Conservation (phyloP, 2,888 invertebrate genomes). For the Ennomos fuscantarius region DNA sequence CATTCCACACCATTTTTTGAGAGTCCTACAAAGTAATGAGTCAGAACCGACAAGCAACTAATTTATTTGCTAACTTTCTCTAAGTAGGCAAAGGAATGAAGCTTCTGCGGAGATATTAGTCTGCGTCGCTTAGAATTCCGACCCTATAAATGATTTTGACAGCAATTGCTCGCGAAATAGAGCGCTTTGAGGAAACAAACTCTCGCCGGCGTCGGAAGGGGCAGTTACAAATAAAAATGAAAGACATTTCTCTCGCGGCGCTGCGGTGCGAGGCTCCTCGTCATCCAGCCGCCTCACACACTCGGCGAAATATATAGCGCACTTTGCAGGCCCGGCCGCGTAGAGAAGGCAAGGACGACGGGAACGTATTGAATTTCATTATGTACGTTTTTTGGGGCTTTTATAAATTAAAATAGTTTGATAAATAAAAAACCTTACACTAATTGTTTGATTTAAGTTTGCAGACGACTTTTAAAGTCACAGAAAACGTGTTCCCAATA, state of each 20-base stretch:
- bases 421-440: no score
- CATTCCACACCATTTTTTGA: background rate
- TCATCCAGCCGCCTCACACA: background rate
- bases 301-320: conserved; percentile 14
- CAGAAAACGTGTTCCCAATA: no score
- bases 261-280: background rate
- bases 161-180: conserved; percentile 34
- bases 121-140: conserved; percentile 21
- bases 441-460: no score
- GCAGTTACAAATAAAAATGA: conserved; percentile 19
- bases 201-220: conserved; percentile 10
- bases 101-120: conserved; percentile 11
- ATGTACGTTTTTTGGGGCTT: background rate
- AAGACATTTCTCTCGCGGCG: conserved; percentile 16
- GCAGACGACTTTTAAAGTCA: no score
- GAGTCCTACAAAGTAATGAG: background rate
- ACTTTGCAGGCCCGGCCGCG: conserved; percentile 6
- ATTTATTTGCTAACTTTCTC: conserved; percentile 14
- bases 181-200: conserved; percentile 34
- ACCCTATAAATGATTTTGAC: conserved; percentile 34
- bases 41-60: conserved; percentile 1
- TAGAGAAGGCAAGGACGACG: background rate
- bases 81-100: conserved; percentile 13
- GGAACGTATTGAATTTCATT: conserved; percentile 1
- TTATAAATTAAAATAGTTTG: background rate